These are phyloP conservation scores for Pteromalus puparum DNA, from an alignment of 1,140 invertebrate genomes.

Conservation along the genomic window DNA sequence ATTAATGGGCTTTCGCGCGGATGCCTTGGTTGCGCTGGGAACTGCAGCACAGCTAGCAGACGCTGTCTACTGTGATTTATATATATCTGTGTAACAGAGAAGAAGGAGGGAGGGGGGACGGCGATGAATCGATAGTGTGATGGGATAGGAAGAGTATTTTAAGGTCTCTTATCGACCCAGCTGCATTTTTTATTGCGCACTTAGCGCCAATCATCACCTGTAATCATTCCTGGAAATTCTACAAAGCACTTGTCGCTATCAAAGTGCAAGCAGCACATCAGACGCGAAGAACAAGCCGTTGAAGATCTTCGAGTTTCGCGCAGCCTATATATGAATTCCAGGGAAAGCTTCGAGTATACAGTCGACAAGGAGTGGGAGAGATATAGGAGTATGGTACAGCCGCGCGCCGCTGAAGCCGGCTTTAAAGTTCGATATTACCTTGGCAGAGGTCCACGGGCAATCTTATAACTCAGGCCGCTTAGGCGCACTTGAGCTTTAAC, in stretches of 20 bases:
- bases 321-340: not conserved
- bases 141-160: no score
- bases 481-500: slow-evolving; percentile 39
- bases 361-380: not conserved
- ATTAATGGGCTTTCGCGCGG: slow-evolving; percentile 55
- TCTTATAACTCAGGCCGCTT: slow-evolving; percentile 65
- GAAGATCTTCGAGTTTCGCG: slow-evolving; percentile 1
- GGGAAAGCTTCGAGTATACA: not conserved
- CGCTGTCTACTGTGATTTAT: no score
- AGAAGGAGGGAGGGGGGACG: not conserved
- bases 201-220: no score
- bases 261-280: not conserved
- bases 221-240: not conserved
- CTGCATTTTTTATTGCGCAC: not conserved
- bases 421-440: slow-evolving; percentile 69
- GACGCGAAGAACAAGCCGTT: no score
- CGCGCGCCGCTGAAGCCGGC: slow-evolving; percentile 46
- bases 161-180: no score
- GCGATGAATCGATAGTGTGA: slow-evolving; percentile 37
- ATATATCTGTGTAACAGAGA: not conserved
- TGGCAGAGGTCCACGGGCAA: slow-evolving; percentile 68
- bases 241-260: not conserved
- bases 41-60: not conserved
- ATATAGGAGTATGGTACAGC: slow-evolving; percentile 13
- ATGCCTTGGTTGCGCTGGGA: not conserved